These are phyloP conservation scores for Haliaeetus leucogaster DNA, from an alignment of 2,113 vertebrate genomes.

Conservation along the genomic window DNA sequence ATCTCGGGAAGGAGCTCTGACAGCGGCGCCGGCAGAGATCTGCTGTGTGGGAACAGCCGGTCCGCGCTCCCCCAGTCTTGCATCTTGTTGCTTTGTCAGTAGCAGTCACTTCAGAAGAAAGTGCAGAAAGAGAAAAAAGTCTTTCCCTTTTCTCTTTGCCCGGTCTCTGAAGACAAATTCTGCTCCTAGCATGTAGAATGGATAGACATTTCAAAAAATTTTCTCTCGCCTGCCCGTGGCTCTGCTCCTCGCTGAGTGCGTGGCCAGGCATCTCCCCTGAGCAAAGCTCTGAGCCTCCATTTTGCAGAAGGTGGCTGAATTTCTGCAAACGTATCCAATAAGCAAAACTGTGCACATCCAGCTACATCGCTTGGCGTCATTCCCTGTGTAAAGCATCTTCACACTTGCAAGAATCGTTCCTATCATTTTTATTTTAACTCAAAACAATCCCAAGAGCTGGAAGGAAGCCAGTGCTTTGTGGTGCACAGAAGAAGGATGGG, in stretches of 20 bases:
- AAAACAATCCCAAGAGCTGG: not conserved
- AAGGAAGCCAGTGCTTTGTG: not conserved
- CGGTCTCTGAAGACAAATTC: not conserved
- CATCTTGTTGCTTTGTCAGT: not conserved
- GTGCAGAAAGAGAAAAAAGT: not conserved
- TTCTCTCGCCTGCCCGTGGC: fast-evolving
- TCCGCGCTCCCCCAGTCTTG: not conserved
- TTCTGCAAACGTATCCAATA: fast-evolving
- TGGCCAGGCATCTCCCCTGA: not conserved
- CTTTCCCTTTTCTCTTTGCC: not conserved
- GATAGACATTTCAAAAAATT: not conserved
- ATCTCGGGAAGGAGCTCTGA: not conserved
- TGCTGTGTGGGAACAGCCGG: not conserved
- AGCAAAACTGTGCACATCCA: not conserved
- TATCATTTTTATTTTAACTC: not conserved
- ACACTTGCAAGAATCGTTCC: not conserved
- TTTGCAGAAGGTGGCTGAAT: not conserved
- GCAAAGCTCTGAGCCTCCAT: not conserved
- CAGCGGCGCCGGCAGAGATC: fast-evolving
- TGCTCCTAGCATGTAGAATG: not conserved
- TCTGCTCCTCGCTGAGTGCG: not conserved
- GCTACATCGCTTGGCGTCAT: not conserved
- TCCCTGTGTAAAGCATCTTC: not conserved
- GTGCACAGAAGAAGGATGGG: not conserved
- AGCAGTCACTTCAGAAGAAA: not conserved